These are phyloP conservation scores for Meloidogyne chitwoodi DNA, from an alignment of 1,140 invertebrate genomes.

Conservation along the genomic window DNA sequence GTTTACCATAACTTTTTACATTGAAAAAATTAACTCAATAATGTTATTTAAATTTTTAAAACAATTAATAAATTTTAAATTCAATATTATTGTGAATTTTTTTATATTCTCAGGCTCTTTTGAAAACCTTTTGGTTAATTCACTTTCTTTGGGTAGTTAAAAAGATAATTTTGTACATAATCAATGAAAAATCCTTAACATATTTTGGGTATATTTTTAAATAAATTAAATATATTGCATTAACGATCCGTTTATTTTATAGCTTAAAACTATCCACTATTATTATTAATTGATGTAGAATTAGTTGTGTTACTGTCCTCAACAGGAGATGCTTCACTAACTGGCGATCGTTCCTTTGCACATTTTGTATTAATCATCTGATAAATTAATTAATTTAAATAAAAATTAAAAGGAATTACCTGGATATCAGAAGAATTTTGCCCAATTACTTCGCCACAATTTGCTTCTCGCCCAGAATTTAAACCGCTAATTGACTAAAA, in stretches of 20 bases:
- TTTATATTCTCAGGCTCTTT: too few relatives aligned
- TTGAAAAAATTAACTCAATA: too few relatives aligned
- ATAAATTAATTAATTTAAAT: neutral
- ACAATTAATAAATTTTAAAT: too few relatives aligned
- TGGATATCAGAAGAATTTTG: neutral
- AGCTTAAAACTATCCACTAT: too few relatives aligned
- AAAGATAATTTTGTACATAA: too few relatives aligned
- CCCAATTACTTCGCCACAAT: neutral
- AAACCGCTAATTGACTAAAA: neutral
- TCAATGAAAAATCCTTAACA: too few relatives aligned
- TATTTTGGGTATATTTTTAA: too few relatives aligned
- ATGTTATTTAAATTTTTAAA: too few relatives aligned
- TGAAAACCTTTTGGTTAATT: too few relatives aligned
- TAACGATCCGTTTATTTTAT: neutral
- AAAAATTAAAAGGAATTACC: neutral
- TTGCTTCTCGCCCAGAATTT: neutral
- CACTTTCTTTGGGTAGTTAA: too few relatives aligned
- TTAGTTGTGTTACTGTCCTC: neutral
- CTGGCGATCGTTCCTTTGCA: slow-evolving; percentile 9
- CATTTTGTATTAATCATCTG: slow-evolving; percentile 10
- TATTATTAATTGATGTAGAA: neutral
- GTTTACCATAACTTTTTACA: slow-evolving; percentile 8
- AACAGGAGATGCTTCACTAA: neutral
- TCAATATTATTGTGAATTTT: too few relatives aligned
- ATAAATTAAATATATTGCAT: too few relatives aligned